Evolutionary conservation across 2,888 invertebrate species (phyloP), one percentile per base, ranked within the genome.

Genomic region (Carabus problematicus): DNA sequence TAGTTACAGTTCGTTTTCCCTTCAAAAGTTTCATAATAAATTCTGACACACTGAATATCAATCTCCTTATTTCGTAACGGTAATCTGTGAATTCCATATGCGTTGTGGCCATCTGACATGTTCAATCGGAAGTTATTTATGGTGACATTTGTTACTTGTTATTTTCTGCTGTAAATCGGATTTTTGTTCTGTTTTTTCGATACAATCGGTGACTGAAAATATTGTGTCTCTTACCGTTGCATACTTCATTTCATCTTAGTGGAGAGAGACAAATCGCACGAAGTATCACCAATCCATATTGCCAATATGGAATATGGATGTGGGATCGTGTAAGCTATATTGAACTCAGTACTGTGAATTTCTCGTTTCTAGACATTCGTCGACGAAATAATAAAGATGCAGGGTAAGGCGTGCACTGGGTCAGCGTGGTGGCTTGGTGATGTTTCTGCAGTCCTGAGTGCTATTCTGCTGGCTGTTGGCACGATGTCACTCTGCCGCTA

Each of bases 21-120:
- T 29, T 43, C 7, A 56, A 64, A 64, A 64, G 55, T 64, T 64
- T 64, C 56, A 56, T 56, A 64, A 64, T 64, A 64, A 64, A 64
- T 64, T 64, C 56, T 12, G 45, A 64, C 45, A 56, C 43, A 43
- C 54, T 47, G 45, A 42, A 64, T 64, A 55, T 55, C 64, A 64
- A 12, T 54, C 56, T 47, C 39, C 64, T 64, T 64, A 64, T 64
- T 55, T 42, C 43, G 64, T 43, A 63, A 63, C 54, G 54, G 63
- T 63, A 63, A 63, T 63, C 63, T 63, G 56, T 64, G 64, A 64
- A 64, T 64, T 64, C 64, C 64, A 64, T 64, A 64, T 64, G 56
- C 56, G 64, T 64, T 64, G 55, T 43, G 56, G 49, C 49, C 49
- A 43, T 64, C 56, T 64, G 64, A 64, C 64, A 64, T 64, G 43